phyloP scores from a whole-genome alignment of 2,113 vertebrate species.

The Symphodus melops region DNA sequence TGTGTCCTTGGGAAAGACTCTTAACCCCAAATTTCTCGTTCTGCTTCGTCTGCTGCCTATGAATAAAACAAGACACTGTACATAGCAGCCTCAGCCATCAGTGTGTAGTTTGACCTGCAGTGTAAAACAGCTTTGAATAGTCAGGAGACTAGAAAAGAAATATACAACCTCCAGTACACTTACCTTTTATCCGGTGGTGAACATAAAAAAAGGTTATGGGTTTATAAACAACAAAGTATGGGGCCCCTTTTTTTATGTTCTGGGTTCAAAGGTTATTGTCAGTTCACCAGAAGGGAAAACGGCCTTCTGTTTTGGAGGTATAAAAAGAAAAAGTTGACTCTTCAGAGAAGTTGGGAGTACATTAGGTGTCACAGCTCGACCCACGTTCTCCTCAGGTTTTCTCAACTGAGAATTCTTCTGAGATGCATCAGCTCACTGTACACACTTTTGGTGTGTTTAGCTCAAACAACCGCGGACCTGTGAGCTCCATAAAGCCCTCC shows the following conservation, averaged over 20 bases:
- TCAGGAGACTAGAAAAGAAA: no score
- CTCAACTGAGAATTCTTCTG: not conserved
- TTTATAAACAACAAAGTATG: not conserved
- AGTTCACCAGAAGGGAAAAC: not conserved
- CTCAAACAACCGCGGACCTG: conserved; percentile 20
- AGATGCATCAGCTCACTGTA: not conserved
- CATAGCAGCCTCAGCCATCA: no score
- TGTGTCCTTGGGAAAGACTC: no score
- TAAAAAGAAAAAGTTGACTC: not conserved
- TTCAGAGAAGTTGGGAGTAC: not conserved
- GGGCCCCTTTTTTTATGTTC: not conserved
- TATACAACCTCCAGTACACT: no score
- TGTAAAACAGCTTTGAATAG: no score
- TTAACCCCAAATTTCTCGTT: no score
- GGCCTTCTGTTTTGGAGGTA: not conserved
- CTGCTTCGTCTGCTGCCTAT: no score
- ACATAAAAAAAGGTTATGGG: no score
- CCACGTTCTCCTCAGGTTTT: not conserved
- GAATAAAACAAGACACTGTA: no score
- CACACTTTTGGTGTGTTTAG: not conserved
- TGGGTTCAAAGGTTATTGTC: not conserved
- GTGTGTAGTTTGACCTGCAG: no score
- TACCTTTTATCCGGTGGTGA: no score
- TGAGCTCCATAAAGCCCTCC: not conserved
- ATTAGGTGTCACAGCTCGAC: not conserved